Evolutionary conservation across 2,888 invertebrate genomes (phyloP).

Genomic region (Hirtodrosophila alboralis): DNA sequence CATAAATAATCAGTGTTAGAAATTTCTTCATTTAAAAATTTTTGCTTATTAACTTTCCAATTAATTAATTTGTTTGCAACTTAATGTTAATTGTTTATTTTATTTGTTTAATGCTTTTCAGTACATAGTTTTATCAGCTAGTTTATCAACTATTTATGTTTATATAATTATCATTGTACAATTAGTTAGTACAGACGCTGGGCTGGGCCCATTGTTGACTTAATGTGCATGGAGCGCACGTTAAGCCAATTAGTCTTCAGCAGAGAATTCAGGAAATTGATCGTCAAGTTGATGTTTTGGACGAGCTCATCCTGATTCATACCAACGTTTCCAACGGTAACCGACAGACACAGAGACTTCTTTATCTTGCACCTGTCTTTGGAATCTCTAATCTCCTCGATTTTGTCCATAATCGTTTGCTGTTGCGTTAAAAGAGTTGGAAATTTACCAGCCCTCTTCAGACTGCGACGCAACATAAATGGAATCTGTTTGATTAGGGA

Average conservation of each 20-base stretch:
- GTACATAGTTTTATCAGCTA: too few species aligned
- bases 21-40: too few species aligned
- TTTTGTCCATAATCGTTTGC: conserved; percentile 97
- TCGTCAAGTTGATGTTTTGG: conserved; percentile 97
- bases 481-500: conserved; percentile 99
- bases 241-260: conserved; percentile 99
- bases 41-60: too few species aligned
- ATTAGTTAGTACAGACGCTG: conserved; percentile 95
- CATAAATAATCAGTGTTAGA: too few species aligned
- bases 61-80: too few species aligned
- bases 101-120: too few species aligned
- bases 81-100: too few species aligned
- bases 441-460: conserved; percentile 99
- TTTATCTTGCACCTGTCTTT: conserved; percentile 99
- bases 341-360: conserved; percentile 99
- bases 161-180: conserved; percentile 13
- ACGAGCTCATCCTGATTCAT: conserved; percentile 98
- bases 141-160: too few species aligned
- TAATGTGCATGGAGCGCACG: conserved; percentile 98
- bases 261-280: conserved; percentile 99
- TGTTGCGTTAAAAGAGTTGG: conserved; percentile 98
- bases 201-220: conserved; percentile 99
- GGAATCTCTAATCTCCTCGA: conserved; percentile 99
- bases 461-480: conserved; percentile 97
- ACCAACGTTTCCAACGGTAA: conserved; percentile 98